Percentiles rank a stretch among this genome's conserved stretches.
phyloP scores from a whole-genome alignment of 2,113 vertebrate species.

The Serilophus lunatus region DNA sequence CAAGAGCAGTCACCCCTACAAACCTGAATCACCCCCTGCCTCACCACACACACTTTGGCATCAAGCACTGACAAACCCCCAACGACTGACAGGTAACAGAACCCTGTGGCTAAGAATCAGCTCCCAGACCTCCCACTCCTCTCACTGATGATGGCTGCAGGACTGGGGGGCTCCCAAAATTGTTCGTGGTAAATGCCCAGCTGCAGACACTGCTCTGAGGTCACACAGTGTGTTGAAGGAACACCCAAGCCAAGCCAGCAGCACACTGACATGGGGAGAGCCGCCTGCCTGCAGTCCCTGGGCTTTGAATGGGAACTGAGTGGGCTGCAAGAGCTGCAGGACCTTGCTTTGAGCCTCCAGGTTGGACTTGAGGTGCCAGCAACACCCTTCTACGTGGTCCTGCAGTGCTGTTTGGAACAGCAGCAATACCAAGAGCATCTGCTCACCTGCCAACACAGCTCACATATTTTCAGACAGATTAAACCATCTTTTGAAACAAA shows the following conservation, averaged over 20 bases:
- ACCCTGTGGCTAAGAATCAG: not conserved
- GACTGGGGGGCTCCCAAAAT: not conserved
- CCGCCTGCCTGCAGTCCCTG: not conserved
- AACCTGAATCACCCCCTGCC: not conserved
- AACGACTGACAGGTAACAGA: not conserved
- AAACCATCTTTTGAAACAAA: not conserved
- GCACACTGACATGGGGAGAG: not conserved
- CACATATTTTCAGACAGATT: not conserved
- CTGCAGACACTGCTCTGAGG: not conserved
- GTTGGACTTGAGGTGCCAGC: not conserved
- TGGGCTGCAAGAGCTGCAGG: not conserved
- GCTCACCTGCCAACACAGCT: not conserved
- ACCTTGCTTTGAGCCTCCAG: not conserved
- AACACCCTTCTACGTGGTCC: not conserved
- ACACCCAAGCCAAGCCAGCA: not conserved
- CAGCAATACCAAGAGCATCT: accelerated
- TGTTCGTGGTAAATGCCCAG: not conserved
- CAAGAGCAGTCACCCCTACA: not conserved
- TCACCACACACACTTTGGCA: not conserved
- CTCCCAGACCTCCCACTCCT: not conserved
- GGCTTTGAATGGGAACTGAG: not conserved
- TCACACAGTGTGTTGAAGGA: not conserved
- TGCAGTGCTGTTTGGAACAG: not conserved
- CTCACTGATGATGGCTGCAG: not conserved
- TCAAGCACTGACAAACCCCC: accelerated